phyloP scores from a whole-genome alignment of 2,888 invertebrate species.

The Pristionchus maxplancki region DNA sequence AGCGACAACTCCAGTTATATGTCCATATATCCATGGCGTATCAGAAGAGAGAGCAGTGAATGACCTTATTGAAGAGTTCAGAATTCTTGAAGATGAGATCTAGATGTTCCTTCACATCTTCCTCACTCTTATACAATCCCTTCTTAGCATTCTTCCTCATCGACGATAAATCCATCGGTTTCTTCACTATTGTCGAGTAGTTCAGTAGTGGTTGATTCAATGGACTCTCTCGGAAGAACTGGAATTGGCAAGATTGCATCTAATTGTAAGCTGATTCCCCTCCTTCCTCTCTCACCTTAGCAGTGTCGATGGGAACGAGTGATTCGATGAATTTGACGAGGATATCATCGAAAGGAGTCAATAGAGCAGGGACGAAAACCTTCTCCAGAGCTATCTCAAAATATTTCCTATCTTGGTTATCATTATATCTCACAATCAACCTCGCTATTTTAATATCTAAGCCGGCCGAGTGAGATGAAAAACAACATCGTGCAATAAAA shows the following conservation, averaged over 20 bases:
- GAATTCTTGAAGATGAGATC: conserved; percentile 47
- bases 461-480: too few relatives aligned
- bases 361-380: not conserved
- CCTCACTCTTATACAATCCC: not conserved
- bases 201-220: not conserved
- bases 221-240: not conserved
- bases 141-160: conserved; percentile 80
- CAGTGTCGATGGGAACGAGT: not conserved
- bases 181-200: conserved; percentile 88
- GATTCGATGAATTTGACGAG: conserved; percentile 20
- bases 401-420: too few relatives aligned
- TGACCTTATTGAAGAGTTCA: conserved; percentile 19
- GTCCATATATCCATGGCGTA: too few relatives aligned
- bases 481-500: too few relatives aligned
- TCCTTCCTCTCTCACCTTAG: not conserved
- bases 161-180: conserved; percentile 91
- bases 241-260: not conserved
- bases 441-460: too few relatives aligned
- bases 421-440: too few relatives aligned
- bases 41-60: not conserved
- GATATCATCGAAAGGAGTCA: not conserved
- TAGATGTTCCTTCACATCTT: not conserved
- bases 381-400: too few relatives aligned
- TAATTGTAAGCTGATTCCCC: not conserved
- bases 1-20: not conserved